Conservation (phyloP, 2,797 vertebrate species). For the Eidolon dupreanum region DNA sequence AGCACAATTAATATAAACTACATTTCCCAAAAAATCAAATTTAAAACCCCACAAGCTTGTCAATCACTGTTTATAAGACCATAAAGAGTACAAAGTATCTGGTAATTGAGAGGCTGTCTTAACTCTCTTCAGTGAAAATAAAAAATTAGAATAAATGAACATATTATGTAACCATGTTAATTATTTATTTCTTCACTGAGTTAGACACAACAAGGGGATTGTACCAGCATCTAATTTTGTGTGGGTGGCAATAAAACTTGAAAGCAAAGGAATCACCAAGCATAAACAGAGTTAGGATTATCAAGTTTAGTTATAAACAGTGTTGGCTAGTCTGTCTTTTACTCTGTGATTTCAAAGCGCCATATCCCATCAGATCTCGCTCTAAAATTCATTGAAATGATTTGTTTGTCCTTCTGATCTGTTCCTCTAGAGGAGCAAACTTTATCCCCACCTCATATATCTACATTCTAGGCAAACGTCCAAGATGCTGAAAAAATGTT, state of each 20-base stretch:
- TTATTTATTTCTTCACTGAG: not conserved
- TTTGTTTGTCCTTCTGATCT: constrained; percentile 20
- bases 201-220: not conserved
- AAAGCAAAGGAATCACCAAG: not conserved
- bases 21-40: not conserved
- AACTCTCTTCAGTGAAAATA: not conserved
- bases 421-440: not conserved
- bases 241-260: not conserved
- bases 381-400: not conserved
- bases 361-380: not conserved
- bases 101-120: not conserved
- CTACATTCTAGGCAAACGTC: not conserved
- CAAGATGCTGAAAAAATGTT: not conserved
- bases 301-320: not conserved
- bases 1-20: not conserved
- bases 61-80: not conserved
- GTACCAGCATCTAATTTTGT: not conserved
- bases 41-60: not conserved
- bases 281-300: not conserved
- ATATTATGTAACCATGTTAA: not conserved
- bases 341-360: not conserved
- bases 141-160: not conserved
- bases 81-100: not conserved
- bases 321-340: not conserved
- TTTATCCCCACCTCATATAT: not conserved